Evolutionary conservation across 2,888 invertebrate genomes (phyloP).

Genomic region (Drosophila melanosoma): DNA sequence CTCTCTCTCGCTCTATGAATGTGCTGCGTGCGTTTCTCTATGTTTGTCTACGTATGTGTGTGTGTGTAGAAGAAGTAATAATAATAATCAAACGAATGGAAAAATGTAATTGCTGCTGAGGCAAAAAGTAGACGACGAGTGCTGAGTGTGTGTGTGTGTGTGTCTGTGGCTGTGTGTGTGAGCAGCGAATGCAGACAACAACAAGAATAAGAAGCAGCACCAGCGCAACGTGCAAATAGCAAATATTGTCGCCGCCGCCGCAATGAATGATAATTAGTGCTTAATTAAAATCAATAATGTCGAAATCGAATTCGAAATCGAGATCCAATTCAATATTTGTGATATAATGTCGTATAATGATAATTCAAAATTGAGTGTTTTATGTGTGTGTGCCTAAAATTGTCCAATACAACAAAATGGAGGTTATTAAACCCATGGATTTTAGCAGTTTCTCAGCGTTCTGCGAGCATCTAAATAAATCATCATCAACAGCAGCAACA

Average conservation of each 20-base stretch:
- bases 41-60: slow-evolving; percentile 18
- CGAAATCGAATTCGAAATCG: slow-evolving; percentile 58
- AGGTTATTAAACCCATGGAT: slow-evolving; percentile 84
- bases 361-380: slow-evolving; percentile 27
- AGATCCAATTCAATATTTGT: slow-evolving; percentile 58
- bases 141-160: slow-evolving; percentile 16
- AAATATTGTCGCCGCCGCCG: slow-evolving; percentile 52
- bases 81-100: slow-evolving; percentile 76
- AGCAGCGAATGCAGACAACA: slow-evolving; percentile 52
- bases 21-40: slow-evolving; percentile 21
- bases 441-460: slow-evolving; percentile 83
- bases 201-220: slow-evolving; percentile 33
- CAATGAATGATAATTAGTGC: slow-evolving; percentile 78
- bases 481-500: slow-evolving; percentile 66
- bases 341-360: slow-evolving; percentile 40
- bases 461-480: slow-evolving; percentile 83
- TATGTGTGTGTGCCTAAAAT: slow-evolving; percentile 35
- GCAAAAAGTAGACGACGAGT: slow-evolving; percentile 57
- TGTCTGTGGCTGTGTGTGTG: slow-evolving; percentile 24
- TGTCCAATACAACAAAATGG: slow-evolving; percentile 72
- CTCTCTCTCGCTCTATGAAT: slow-evolving; percentile 46
- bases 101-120: slow-evolving; percentile 75
- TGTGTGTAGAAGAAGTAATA: slow-evolving; percentile 56
- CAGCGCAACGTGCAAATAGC: slow-evolving; percentile 66
- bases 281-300: slow-evolving; percentile 79